These are phyloP conservation scores for Gymnodraco acuticeps DNA, from an alignment of 2,797 vertebrate genomes.

Conservation along the genomic window DNA sequence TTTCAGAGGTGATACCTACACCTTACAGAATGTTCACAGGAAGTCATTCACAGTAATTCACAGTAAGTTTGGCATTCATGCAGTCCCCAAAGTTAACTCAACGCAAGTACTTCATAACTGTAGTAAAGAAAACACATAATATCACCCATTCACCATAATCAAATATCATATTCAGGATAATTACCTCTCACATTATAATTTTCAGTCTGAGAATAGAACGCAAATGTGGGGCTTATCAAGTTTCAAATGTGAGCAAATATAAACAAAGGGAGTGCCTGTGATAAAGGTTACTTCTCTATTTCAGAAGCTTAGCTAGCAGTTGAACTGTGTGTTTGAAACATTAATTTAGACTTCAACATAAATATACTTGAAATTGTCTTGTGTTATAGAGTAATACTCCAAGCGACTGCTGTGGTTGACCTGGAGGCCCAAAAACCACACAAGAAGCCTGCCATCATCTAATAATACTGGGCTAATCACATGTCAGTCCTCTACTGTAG, in stretches of 20 bases:
- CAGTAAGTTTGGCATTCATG: constrained; percentile 9
- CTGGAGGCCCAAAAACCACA: constrained; percentile 7
- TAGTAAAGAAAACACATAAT: not conserved
- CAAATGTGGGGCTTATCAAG: not conserved
- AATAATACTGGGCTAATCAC: constrained; percentile 60
- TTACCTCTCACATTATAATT: not conserved
- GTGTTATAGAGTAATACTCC: not conserved
- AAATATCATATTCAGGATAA: not conserved
- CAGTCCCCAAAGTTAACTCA: constrained; percentile 26
- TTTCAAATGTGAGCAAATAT: not conserved
- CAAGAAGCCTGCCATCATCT: constrained; percentile 22
- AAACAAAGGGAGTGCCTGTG: not conserved
- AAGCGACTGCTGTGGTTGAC: constrained; percentile 14
- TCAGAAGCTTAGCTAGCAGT: not conserved
- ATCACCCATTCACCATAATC: constrained; percentile 11
- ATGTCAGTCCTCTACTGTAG: constrained; percentile 33
- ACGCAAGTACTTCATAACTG: constrained; percentile 1
- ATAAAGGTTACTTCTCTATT: constrained; percentile 4
- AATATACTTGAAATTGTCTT: not conserved
- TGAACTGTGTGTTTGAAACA: constrained; percentile 1
- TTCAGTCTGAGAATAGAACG: not conserved
- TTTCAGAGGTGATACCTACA: constrained; percentile 23
- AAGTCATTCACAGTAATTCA: too few relatives aligned
- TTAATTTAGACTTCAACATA: not conserved
- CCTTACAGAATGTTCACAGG: not conserved